A percentile compares a stretch with the other conserved stretches of the same genome.
phyloP scores from a whole-genome alignment of 2,797 vertebrate genomes.

The Rachycentron canadum region DNA sequence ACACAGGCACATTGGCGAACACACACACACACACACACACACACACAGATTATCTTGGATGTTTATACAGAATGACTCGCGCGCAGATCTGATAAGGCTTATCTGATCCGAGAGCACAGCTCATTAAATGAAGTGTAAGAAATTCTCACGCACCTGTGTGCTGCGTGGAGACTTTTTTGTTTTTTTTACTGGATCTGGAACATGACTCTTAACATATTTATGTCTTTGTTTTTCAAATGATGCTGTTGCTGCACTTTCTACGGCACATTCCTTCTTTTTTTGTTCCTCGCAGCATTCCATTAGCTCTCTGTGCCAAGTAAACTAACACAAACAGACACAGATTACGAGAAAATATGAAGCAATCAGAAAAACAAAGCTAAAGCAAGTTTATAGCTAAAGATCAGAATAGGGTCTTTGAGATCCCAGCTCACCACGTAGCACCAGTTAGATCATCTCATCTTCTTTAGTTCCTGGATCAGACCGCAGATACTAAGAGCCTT shows the following conservation, averaged over 20 bases:
- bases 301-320: not conserved
- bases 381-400: conserved; percentile 18
- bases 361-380: conserved; percentile 10
- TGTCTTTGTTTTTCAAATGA: conserved; percentile 33
- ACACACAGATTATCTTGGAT: conserved; percentile 70
- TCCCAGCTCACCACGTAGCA: conserved; percentile 23
- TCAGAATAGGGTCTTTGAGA: conserved; percentile 23
- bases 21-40: conserved; percentile 33
- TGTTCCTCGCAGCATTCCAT: not conserved
- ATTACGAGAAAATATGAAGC: conserved; percentile 1
- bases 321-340: conserved; percentile 6
- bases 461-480: conserved; percentile 30
- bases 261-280: conserved; percentile 29
- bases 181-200: not conserved
- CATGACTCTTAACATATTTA: conserved; percentile 8
- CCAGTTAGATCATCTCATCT: conserved; percentile 5
- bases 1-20: conserved; percentile 17
- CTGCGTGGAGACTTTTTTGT: not conserved
- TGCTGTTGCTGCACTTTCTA: conserved; percentile 3
- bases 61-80: conserved; percentile 86
- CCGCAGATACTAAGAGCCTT: not conserved
- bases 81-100: conserved; percentile 82
- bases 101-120: conserved; percentile 85
- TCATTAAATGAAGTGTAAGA: conserved; percentile 85
- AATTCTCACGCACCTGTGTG: conserved; percentile 79